Conservation (phyloP, 2,113 vertebrate genomes). For the Anarhynchus alexandrinus region DNA sequence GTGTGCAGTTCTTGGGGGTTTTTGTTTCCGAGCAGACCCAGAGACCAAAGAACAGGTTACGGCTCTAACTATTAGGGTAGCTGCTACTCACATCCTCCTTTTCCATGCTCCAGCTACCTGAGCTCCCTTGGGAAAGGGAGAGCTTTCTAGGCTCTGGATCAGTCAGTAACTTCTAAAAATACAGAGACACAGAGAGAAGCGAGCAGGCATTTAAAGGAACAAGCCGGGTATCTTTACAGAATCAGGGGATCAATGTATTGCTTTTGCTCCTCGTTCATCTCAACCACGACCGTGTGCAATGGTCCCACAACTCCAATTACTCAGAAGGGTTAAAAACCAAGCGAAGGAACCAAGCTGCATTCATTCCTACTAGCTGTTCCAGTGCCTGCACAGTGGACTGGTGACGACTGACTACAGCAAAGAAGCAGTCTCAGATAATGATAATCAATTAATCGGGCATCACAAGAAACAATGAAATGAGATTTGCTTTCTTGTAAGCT, state of each 20-base stretch:
- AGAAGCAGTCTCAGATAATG: neutral
- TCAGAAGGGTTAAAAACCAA: neutral
- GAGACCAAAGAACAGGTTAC: neutral
- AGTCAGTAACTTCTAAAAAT: neutral
- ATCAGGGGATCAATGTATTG: neutral
- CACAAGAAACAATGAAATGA: neutral
- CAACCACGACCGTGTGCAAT: fast-evolving
- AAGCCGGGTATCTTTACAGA: neutral
- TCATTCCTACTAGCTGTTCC: neutral
- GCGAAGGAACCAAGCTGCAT: neutral
- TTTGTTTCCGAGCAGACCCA: neutral
- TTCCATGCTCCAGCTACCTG: neutral
- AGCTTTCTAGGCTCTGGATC: neutral
- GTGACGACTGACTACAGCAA: neutral
- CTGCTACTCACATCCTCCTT: conserved; percentile 11
- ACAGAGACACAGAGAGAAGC: neutral
- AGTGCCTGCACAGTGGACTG: neutral
- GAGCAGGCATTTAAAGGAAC: neutral
- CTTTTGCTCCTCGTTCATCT: neutral
- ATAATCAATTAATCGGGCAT: neutral
- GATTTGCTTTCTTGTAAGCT: neutral
- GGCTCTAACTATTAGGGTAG: neutral
- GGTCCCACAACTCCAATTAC: neutral
- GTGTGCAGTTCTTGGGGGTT: neutral
- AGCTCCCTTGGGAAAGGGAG: neutral